Percentiles rank a stretch among this genome's conserved stretches.
These are phyloP conservation scores for Solen grandis DNA, from an alignment of 1,140 invertebrate species.

Conservation along the genomic window DNA sequence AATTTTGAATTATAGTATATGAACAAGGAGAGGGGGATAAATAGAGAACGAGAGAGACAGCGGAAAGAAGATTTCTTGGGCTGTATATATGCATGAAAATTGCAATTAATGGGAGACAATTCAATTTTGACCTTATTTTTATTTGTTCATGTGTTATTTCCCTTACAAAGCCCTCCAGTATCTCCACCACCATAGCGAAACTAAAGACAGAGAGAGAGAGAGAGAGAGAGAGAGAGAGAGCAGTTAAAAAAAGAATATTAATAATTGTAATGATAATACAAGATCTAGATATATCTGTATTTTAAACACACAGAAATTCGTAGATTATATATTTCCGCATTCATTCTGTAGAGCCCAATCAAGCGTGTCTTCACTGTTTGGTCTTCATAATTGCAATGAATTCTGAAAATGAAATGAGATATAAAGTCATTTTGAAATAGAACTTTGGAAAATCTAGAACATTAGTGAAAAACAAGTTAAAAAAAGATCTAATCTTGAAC, in stretches of 20 bases:
- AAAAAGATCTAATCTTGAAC: no score
- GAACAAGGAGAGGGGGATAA: not conserved
- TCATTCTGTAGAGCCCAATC: not conserved
- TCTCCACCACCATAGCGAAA: no score
- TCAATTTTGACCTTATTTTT: no score
- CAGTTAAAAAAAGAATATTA: not conserved
- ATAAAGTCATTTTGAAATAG: no score
- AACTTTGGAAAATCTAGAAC: no score
- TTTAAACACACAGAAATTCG: not conserved
- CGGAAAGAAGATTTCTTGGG: not conserved
- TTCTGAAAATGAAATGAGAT: not conserved
- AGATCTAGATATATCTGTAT: not conserved
- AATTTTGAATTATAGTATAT: not conserved
- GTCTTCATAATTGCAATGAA: not conserved
- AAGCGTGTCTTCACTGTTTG: no score
- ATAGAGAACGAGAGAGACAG: not conserved
- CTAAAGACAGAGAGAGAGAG: not conserved
- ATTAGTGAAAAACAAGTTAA: no score
- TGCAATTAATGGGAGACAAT: no score
- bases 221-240: not conserved
- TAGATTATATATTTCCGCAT: not conserved
- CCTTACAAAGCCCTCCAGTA: no score
- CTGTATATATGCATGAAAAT: no score
- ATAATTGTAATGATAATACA: not conserved
- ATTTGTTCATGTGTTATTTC: no score